Conservation (phyloP, 2,888 invertebrate genomes). For the Neoscelio sp. region DNA sequence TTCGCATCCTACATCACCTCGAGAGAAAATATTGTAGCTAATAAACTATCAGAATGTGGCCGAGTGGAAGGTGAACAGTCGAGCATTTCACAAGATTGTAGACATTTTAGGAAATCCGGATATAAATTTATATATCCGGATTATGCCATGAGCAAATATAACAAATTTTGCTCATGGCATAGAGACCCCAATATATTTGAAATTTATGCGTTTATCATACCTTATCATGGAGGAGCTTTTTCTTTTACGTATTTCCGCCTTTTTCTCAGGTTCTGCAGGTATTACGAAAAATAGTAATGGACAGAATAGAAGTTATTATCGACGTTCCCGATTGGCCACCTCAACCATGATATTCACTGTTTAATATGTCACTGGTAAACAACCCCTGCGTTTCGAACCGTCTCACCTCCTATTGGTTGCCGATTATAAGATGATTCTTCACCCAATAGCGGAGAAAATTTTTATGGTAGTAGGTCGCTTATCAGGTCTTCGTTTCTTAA, state of each 20-base stretch:
- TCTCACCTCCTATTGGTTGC: slow-evolving; percentile 10
- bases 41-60: slow-evolving; percentile 48
- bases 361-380: slow-evolving; percentile 12
- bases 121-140: slow-evolving; percentile 57
- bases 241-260: slow-evolving; percentile 74
- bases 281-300: slow-evolving; percentile 73
- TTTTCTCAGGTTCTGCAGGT: slow-evolving; percentile 72
- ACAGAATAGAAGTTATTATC: slow-evolving; percentile 74
- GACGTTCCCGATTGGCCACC: slow-evolving; percentile 74
- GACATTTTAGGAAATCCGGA: slow-evolving; percentile 34
- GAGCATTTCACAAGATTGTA: slow-evolving; percentile 43
- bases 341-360: slow-evolving; percentile 68
- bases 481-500: too few species aligned
- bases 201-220: too few species aligned
- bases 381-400: too few species aligned
- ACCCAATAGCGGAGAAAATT: slow-evolving; percentile 69
- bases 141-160: background rate
- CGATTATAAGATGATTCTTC: slow-evolving; percentile 64
- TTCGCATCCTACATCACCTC: slow-evolving; percentile 43
- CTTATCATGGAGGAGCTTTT: slow-evolving; percentile 57
- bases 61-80: slow-evolving; percentile 54
- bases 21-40: slow-evolving; percentile 48
- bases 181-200: too few species aligned
- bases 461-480: too few species aligned
- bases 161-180: too few species aligned